Evolutionary conservation across 2,888 invertebrate genomes (phyloP).

Genomic region (Drosophila suboccidentalis): DNA sequence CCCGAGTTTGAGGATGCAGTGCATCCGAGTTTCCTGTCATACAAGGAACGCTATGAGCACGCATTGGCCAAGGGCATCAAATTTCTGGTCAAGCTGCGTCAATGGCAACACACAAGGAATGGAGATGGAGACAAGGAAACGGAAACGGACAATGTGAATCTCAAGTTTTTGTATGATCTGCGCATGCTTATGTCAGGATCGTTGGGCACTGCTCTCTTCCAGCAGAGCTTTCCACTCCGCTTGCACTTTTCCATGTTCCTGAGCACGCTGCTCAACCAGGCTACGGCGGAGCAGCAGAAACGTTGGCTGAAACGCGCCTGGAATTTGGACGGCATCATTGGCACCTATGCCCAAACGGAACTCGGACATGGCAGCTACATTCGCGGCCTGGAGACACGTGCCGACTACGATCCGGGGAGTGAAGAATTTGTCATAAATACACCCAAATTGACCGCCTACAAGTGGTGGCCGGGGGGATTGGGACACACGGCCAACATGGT

Average conservation of each 20-base stretch:
- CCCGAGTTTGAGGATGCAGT: conserved; percentile 69
- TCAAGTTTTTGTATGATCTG: conserved; percentile 65
- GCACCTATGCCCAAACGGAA: conserved; percentile 98
- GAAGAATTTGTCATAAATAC: conserved; percentile 95
- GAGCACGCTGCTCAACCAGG: conserved; percentile 94
- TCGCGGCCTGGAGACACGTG: conserved; percentile 94
- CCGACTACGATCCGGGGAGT: conserved; percentile 92
- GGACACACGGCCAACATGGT: conserved; percentile 97
- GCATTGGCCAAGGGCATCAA: conserved; percentile 74
- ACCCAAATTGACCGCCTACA: conserved; percentile 94
- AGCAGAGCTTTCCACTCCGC: conserved; percentile 86
- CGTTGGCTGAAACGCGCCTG: conserved; percentile 94
- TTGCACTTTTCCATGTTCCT: conserved; percentile 97
- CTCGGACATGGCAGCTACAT: conserved; percentile 97
- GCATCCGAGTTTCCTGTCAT: conserved; percentile 72
- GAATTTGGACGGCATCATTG: conserved; percentile 92
- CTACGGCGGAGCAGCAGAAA: conserved; percentile 93
- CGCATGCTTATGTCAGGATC: conserved; percentile 76
- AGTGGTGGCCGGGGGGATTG: conserved; percentile 99
- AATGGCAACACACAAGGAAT: conserved; percentile 86
- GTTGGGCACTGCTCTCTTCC: conserved; percentile 79
- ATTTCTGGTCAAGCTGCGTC: conserved; percentile 89
- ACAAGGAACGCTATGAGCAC: conserved; percentile 79
- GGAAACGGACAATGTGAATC: conserved; percentile 86
- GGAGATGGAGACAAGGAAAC: conserved; percentile 70